phyloP scores from a whole-genome alignment of 1,140 invertebrate genomes.

The Asbolus verrucosus region DNA sequence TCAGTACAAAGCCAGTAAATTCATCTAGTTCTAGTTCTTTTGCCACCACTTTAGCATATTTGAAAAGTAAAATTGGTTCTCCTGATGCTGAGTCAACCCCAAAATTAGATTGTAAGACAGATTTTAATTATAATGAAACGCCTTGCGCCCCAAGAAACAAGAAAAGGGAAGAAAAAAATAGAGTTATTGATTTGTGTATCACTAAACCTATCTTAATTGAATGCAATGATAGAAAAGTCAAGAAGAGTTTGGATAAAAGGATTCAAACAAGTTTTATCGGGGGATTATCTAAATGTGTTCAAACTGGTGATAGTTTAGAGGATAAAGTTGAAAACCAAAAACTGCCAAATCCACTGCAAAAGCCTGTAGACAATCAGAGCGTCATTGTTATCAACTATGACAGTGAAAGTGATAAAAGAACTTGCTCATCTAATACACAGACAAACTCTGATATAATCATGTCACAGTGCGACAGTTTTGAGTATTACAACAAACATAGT shows the following conservation, averaged over 20 bases:
- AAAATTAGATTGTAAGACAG: constrained; percentile 10
- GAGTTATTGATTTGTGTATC: constrained; percentile 52
- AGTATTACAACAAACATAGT: constrained; percentile 46
- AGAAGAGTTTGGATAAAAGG: constrained; percentile 41
- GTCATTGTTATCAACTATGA: constrained; percentile 36
- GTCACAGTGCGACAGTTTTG: constrained; percentile 59
- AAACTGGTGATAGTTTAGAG: constrained; percentile 50
- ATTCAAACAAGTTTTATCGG: constrained; percentile 50
- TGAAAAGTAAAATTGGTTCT: constrained; percentile 58
- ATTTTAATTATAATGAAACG: not conserved
- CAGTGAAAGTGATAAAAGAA: constrained; percentile 29
- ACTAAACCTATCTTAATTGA: constrained; percentile 57
- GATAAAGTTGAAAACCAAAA: not conserved
- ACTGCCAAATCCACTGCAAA: not conserved
- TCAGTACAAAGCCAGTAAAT: constrained; percentile 5
- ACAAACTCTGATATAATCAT: constrained; percentile 29
- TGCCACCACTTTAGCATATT: constrained; percentile 41
- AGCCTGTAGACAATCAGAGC: constrained; percentile 33
- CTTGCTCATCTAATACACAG: constrained; percentile 32
- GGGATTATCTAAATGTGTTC: constrained; percentile 48
- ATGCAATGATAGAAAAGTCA: constrained; percentile 43
- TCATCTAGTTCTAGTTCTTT: constrained; percentile 26
- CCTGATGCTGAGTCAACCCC: constrained; percentile 62
- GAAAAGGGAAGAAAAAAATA: constrained; percentile 36
- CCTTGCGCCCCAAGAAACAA: not conserved